Conservation (phyloP, 92 coral and sea anemone species). For the Palythoa heliodiscus region DNA sequence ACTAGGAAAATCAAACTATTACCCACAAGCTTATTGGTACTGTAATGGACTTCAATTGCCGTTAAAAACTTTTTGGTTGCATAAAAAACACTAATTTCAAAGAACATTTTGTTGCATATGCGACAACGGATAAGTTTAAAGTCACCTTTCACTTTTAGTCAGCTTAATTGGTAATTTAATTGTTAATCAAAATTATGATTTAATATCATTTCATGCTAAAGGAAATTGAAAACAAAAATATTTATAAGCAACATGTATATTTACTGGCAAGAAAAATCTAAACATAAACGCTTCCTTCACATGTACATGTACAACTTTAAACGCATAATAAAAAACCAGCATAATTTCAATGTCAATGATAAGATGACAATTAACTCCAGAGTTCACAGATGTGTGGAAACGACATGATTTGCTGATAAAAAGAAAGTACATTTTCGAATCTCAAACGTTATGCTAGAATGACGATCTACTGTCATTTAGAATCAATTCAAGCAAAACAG, state of each 20-base stretch:
- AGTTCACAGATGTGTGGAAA: slow-evolving; percentile 34
- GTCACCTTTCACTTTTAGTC: slow-evolving; percentile 12
- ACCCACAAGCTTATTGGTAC: too few relatives aligned
- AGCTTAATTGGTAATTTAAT: not conserved
- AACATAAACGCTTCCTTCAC: not conserved
- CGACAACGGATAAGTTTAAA: not conserved
- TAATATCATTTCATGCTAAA: not conserved
- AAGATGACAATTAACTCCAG: slow-evolving; percentile 22
- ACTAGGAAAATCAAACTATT: not conserved
- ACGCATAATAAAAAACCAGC: not conserved
- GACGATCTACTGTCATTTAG: not conserved
- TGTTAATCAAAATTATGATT: slow-evolving; percentile 10
- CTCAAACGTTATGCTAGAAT: not conserved
- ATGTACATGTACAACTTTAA: not conserved
- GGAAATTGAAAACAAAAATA: slow-evolving; percentile 27
- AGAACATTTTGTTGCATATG: not conserved
- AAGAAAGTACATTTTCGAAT: not conserved
- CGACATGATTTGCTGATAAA: slow-evolving; percentile 1
- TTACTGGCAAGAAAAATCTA: not conserved
- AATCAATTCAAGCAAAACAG: not conserved
- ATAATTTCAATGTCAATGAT: not conserved
- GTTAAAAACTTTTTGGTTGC: not conserved
- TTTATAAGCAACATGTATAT: not conserved
- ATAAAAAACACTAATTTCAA: not conserved
- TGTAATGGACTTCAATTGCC: not conserved